phyloP scores from a whole-genome alignment of 2,797 vertebrate genomes.

The Centroberyx gerrardi region DNA sequence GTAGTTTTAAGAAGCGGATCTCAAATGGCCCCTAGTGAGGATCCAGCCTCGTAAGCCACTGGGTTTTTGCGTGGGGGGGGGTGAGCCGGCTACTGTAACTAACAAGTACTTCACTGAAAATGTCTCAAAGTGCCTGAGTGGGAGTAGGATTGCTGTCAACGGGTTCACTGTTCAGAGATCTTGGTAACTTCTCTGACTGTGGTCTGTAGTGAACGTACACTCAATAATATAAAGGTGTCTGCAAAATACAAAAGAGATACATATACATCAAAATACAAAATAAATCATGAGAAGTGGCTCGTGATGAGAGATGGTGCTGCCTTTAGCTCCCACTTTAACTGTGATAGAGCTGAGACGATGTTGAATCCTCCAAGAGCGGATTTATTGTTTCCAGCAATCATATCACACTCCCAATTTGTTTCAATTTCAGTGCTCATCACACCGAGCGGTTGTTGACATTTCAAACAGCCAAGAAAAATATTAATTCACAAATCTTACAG shows the following conservation, averaged over 20 bases:
- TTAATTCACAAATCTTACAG: neutral
- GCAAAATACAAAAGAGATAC: too few relatives aligned
- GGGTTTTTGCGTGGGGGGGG: too few relatives aligned
- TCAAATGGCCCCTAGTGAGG: neutral
- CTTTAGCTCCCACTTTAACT: neutral
- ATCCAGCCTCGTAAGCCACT: neutral
- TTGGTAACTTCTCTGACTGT: neutral
- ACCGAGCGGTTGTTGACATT: slow-evolving; percentile 26
- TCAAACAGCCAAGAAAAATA: slow-evolving; percentile 5
- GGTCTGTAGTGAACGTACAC: too few relatives aligned
- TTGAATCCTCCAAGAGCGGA: slow-evolving; percentile 2
- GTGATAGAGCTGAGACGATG: neutral
- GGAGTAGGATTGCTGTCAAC: neutral
- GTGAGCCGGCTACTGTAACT: neutral
- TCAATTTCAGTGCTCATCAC: slow-evolving; percentile 20
- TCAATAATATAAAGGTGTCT: too few relatives aligned
- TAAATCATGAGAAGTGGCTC: too few relatives aligned
- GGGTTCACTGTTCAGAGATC: neutral
- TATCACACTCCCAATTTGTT: slow-evolving; percentile 20
- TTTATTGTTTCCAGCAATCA: slow-evolving; percentile 30
- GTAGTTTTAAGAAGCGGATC: too few relatives aligned
- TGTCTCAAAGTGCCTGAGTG: neutral
- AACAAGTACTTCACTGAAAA: too few relatives aligned
- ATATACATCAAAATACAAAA: too few relatives aligned
- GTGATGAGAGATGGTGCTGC: neutral